These are phyloP conservation scores for Pogona vitticeps DNA, from an alignment of 2,113 vertebrate species.

Conservation along the genomic window DNA sequence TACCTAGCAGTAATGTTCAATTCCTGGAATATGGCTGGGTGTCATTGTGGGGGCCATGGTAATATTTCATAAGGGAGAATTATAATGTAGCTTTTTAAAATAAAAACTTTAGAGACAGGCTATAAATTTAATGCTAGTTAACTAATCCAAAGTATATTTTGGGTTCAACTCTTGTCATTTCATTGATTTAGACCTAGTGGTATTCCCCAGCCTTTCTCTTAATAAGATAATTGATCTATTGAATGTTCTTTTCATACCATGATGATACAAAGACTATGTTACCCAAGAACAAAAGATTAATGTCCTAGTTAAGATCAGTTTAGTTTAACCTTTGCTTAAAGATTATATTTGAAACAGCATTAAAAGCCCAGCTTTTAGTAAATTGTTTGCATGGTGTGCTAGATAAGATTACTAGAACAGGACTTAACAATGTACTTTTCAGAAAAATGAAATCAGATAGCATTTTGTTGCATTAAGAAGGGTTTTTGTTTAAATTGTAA, in stretches of 20 bases:
- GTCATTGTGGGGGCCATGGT: background rate
- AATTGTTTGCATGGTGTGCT: too few relatives aligned
- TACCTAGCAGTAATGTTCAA: conserved; percentile 1
- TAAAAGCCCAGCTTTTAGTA: background rate
- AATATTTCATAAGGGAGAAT: conserved; percentile 41
- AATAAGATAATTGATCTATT: conserved; percentile 14
- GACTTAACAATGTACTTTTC: background rate
- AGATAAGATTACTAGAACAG: too few relatives aligned
- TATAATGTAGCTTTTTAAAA: conserved; percentile 27
- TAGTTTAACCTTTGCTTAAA: fast-evolving
- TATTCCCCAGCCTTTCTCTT: background rate
- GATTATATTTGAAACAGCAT: background rate
- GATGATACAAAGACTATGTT: background rate
- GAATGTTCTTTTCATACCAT: background rate
- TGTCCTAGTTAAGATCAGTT: background rate
- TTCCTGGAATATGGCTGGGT: background rate
- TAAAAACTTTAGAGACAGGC: conserved; percentile 42
- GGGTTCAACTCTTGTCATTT: background rate
- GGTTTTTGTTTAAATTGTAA: background rate
- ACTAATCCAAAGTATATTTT: conserved; percentile 7
- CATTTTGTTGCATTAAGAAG: background rate
- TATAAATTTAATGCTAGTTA: background rate
- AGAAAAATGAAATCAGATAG: background rate
- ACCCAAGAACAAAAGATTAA: background rate
- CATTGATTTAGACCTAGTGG: background rate